Percentiles rank a stretch among this genome's conserved stretches.
These are phyloP conservation scores for Tribolium madens DNA, from an alignment of 1,140 invertebrate genomes.

Conservation along the genomic window DNA sequence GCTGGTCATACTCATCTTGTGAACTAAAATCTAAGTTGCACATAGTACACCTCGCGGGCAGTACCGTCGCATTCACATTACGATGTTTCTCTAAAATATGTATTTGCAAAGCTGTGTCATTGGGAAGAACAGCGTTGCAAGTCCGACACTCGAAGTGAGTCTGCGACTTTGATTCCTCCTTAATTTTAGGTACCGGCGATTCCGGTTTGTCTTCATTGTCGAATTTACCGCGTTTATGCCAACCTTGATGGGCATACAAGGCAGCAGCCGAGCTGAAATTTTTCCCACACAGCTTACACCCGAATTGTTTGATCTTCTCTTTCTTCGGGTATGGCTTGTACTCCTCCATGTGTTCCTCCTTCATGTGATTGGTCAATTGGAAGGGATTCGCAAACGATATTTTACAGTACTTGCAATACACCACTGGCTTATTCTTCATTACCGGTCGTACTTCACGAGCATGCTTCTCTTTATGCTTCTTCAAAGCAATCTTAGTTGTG, in stretches of 20 bases:
- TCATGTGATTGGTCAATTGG: conserved; percentile 45
- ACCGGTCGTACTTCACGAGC: conserved; percentile 41
- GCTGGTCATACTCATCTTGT: conserved; percentile 59
- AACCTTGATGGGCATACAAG: conserved; percentile 59
- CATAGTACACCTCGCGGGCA: conserved; percentile 56
- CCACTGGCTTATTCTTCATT: conserved; percentile 4
- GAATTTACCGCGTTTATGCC: conserved; percentile 59
- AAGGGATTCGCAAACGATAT: conserved; percentile 52
- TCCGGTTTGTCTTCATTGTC: conserved; percentile 5
- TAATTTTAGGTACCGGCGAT: conserved; percentile 29
- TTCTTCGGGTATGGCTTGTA: neutral
- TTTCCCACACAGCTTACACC: conserved; percentile 58
- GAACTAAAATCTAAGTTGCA: conserved; percentile 60
- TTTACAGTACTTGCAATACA: conserved; percentile 61
- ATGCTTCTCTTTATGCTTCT: conserved; percentile 59
- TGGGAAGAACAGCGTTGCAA: conserved; percentile 55
- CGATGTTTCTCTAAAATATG: conserved; percentile 61
- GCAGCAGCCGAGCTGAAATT: conserved; percentile 54
- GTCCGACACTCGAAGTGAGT: conserved; percentile 54
- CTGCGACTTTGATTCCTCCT: conserved; percentile 42
- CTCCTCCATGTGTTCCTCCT: conserved; percentile 51
- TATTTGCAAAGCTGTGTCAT: conserved; percentile 61
- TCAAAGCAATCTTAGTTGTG: conserved; percentile 52
- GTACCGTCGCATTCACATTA: conserved; percentile 56
- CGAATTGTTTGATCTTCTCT: conserved; percentile 36